Evolutionary conservation across 2,113 vertebrate genomes (phyloP).

Genomic region (Circaetus cinerascens): DNA sequence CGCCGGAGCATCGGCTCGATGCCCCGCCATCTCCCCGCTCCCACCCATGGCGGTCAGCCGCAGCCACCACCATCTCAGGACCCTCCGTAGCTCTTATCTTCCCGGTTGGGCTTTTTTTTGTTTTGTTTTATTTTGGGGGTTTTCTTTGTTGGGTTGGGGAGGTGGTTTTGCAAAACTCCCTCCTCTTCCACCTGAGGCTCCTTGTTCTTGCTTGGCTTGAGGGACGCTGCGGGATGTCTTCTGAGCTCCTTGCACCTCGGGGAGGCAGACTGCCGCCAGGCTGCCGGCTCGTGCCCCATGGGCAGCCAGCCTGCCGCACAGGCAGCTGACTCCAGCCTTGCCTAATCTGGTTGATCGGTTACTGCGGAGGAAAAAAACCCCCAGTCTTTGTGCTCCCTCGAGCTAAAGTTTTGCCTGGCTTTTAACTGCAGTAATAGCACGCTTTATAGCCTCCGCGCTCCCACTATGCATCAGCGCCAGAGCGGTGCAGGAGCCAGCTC

Average conservation of each 20-base stretch:
- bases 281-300: fast-evolving
- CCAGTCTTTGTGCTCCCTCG: neutral
- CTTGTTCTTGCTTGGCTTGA: neutral
- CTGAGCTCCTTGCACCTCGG: neutral
- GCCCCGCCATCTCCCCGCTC: fast-evolving
- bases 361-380: fast-evolving
- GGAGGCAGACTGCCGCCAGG: neutral
- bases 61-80: neutral
- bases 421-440: neutral
- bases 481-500: neutral
- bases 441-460: fast-evolving
- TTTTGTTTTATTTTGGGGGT: neutral
- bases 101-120: neutral
- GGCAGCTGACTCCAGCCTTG: neutral
- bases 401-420: neutral
- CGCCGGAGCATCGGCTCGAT: fast-evolving
- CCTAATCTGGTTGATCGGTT: neutral
- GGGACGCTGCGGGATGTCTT: fast-evolving
- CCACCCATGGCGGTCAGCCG: neutral
- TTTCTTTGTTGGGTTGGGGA: neutral
- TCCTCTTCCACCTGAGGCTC: neutral
- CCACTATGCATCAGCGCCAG: fast-evolving
- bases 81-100: neutral
- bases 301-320: neutral
- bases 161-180: neutral